Conservation (phyloP, 2,113 vertebrate species). For the Gambusia affinis region DNA sequence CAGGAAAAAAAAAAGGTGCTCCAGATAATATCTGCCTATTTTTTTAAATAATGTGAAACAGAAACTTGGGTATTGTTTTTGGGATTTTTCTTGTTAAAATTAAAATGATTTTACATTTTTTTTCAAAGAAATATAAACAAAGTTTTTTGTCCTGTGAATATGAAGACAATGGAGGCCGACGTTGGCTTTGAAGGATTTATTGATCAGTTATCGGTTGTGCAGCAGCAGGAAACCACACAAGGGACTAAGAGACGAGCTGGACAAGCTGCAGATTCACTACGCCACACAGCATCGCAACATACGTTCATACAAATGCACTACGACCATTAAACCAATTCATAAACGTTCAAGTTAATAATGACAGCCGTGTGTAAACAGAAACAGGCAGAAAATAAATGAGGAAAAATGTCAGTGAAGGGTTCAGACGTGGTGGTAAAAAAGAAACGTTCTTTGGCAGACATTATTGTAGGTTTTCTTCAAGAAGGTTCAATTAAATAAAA, state of each 20-base stretch:
- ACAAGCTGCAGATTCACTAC: conserved; percentile 39
- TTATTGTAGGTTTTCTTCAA: conserved; percentile 5
- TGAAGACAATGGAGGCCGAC: background rate
- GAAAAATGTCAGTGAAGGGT: conserved; percentile 4
- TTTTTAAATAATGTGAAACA: background rate
- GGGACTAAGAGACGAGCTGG: conserved; percentile 22
- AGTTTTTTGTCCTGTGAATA: background rate
- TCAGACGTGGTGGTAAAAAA: conserved; percentile 21
- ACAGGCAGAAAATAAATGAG: background rate
- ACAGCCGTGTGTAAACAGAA: conserved; percentile 43
- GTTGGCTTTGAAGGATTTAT: conserved; percentile 51
- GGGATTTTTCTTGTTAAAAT: conserved; percentile 22
- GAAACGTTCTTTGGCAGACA: conserved; percentile 66
- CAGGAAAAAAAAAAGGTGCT: background rate
- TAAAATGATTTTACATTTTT: conserved; percentile 18
- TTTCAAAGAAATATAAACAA: background rate
- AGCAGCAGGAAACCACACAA: conserved; percentile 51
- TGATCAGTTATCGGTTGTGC: conserved; percentile 60
- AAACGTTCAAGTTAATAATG: conserved; percentile 32
- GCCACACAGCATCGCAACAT: conserved; percentile 9
- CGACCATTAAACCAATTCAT: conserved; percentile 19
- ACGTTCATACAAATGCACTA: conserved; percentile 23
- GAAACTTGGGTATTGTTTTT: conserved; percentile 4
- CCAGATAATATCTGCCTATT: conserved; percentile 22
- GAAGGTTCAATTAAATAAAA: conserved; percentile 16